Percentiles rank a stretch among this genome's conserved stretches.
These are phyloP conservation scores for Andricus quercusramuli DNA, from an alignment of 2,888 invertebrate genomes.

Conservation along the genomic window DNA sequence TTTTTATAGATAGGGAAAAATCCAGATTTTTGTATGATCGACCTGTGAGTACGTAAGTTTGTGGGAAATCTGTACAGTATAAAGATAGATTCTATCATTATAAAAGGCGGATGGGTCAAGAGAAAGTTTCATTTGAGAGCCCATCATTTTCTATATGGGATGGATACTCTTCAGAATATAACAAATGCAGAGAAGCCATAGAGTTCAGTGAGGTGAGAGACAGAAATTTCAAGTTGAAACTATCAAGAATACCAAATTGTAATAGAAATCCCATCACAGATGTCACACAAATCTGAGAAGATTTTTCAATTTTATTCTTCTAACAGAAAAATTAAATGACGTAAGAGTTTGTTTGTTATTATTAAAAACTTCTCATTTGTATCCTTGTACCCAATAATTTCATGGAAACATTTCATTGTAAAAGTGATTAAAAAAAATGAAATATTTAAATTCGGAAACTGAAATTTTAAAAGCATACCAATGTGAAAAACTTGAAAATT, in stretches of 20 bases:
- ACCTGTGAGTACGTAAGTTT: constrained; percentile 1
- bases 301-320: too few species aligned
- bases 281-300: too few species aligned
- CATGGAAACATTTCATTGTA: too few species aligned
- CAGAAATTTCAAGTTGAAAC: background rate
- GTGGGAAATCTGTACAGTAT: background rate
- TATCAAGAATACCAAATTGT: background rate
- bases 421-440: too few species aligned
- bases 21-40: constrained; percentile 1
- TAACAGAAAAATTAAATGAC: too few species aligned
- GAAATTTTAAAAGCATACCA: too few species aligned
- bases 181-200: background rate
- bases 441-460: too few species aligned
- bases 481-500: too few species aligned
- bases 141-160: background rate
- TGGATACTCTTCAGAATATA: background rate
- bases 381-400: too few species aligned
- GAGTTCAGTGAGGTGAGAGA: background rate
- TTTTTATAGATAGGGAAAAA: constrained; percentile 8
- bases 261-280: background rate
- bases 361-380: too few species aligned
- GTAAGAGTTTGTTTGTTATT: too few species aligned
- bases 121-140: constrained; percentile 5
- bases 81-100: background rate
- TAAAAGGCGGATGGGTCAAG: constrained; percentile 33